phyloP scores from a whole-genome alignment of 2,888 invertebrate genomes.

The Agrochola circellaris region DNA sequence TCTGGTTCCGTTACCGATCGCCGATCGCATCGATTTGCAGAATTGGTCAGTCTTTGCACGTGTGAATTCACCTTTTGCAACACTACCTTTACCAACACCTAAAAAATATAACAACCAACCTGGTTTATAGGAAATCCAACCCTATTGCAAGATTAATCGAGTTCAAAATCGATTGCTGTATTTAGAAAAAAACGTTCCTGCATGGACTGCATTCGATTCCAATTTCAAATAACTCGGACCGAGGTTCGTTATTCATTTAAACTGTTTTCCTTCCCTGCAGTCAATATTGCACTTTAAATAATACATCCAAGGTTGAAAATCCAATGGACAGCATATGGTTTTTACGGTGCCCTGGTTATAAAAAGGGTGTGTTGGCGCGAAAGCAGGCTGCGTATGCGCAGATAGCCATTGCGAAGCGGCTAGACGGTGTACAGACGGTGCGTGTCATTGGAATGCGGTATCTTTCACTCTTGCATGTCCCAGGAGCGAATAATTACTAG shows the following conservation, averaged over 20 bases:
- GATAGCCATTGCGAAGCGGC: constrained; percentile 78
- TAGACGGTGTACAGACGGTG: constrained; percentile 84
- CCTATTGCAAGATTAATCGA: not conserved
- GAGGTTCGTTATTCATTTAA: constrained; percentile 50
- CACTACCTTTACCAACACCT: constrained; percentile 31
- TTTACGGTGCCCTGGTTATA: constrained; percentile 42
- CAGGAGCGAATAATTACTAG: constrained; percentile 48
- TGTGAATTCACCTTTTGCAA: constrained; percentile 78
- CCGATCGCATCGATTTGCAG: constrained; percentile 74
- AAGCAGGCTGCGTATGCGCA: constrained; percentile 78
- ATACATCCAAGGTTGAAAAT: constrained; percentile 45
- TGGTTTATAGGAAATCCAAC: constrained; percentile 34
- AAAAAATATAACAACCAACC: constrained; percentile 40
- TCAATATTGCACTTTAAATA: not conserved
- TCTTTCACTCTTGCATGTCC: constrained; percentile 53
- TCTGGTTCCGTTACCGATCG: constrained; percentile 81
- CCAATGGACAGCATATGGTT: constrained; percentile 24
- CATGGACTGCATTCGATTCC: constrained; percentile 52
- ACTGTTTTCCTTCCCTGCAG: constrained; percentile 1
- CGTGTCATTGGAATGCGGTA: constrained; percentile 68
- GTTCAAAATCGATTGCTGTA: constrained; percentile 13
- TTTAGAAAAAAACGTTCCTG: constrained; percentile 10
- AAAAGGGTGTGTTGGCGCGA: constrained; percentile 66
- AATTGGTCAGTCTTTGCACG: constrained; percentile 80
- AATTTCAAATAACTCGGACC: constrained; percentile 52